phyloP scores from a whole-genome alignment of 2,797 vertebrate genomes.

The Micropoecilia bifurca region DNA sequence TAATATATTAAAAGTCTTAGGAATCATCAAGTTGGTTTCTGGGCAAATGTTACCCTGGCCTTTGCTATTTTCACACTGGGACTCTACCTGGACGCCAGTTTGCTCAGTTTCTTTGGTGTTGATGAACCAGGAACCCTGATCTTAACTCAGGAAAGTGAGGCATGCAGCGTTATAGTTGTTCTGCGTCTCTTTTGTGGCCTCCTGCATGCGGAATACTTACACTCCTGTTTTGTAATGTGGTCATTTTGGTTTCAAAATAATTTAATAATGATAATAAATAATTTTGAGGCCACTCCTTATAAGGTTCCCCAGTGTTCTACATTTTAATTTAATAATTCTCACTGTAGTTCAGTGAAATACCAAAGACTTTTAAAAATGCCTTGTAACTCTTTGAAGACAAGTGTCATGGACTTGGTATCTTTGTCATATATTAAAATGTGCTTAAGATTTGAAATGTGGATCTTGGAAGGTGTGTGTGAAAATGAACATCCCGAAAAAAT shows the following conservation, averaged over 20 bases:
- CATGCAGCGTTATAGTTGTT: not conserved
- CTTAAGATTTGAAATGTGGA: too few relatives aligned
- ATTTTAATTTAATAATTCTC: not conserved
- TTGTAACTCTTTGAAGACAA: not conserved
- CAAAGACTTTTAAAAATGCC: not conserved
- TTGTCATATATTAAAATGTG: not conserved
- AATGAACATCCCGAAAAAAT: too few relatives aligned
- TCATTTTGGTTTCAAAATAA: not conserved
- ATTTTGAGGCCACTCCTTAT: not conserved
- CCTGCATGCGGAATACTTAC: not conserved
- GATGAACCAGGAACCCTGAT: not conserved
- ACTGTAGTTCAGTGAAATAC: not conserved
- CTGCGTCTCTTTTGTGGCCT: not conserved
- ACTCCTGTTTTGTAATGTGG: not conserved
- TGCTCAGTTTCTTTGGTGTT: not conserved
- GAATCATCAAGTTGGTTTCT: not conserved
- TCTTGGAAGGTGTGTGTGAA: too few relatives aligned
- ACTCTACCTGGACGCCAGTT: not conserved
- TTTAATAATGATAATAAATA: too few relatives aligned
- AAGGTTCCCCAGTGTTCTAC: not conserved
- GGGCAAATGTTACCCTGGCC: too few relatives aligned
- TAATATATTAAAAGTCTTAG: not conserved
- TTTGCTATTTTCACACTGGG: not conserved
- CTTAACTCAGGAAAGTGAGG: not conserved
- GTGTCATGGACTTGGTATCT: not conserved